Evolutionary conservation across 1,140 invertebrate species (phyloP).

Genomic region (Notospermus geniculatus): DNA sequence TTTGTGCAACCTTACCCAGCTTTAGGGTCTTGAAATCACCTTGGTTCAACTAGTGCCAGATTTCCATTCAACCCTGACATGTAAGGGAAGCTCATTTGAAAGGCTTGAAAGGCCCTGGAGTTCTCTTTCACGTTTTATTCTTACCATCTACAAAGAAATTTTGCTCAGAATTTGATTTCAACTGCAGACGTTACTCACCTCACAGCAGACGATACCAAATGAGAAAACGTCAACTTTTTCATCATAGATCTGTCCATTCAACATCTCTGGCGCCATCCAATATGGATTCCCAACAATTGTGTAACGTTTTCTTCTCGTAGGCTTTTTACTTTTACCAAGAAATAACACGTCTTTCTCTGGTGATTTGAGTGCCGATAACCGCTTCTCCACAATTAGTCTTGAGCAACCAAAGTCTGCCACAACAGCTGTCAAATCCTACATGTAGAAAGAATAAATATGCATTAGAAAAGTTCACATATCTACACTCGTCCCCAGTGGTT

Average conservation of each 20-base stretch:
- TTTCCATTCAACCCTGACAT: too few relatives aligned
- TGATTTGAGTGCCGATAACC: slow-evolving; percentile 14
- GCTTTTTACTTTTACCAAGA: not conserved
- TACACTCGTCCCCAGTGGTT: too few relatives aligned
- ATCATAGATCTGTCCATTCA: slow-evolving; percentile 50
- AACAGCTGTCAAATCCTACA: slow-evolving; percentile 48
- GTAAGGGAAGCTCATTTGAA: too few relatives aligned
- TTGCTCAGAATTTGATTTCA: too few relatives aligned
- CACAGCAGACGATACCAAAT: slow-evolving; percentile 52
- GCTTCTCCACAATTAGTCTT: slow-evolving; percentile 36
- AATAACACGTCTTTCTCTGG: slow-evolving; percentile 14
- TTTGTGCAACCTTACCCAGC: too few relatives aligned
- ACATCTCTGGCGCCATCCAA: slow-evolving; percentile 57
- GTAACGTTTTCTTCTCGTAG: slow-evolving; percentile 43
- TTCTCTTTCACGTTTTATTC: too few relatives aligned
- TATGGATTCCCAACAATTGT: slow-evolving; percentile 55
- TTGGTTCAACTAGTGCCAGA: too few relatives aligned
- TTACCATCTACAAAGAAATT: too few relatives aligned
- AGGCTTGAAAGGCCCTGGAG: too few relatives aligned
- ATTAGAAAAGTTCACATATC: not conserved
- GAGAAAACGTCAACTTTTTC: slow-evolving; percentile 54
- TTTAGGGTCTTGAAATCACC: too few relatives aligned
- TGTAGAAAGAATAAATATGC: slow-evolving; percentile 9
- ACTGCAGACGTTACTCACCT: slow-evolving; percentile 38
- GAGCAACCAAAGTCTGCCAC: slow-evolving; percentile 55